Conservation (phyloP, 1,140 invertebrate species). For the Atta cephalotes region DNA sequence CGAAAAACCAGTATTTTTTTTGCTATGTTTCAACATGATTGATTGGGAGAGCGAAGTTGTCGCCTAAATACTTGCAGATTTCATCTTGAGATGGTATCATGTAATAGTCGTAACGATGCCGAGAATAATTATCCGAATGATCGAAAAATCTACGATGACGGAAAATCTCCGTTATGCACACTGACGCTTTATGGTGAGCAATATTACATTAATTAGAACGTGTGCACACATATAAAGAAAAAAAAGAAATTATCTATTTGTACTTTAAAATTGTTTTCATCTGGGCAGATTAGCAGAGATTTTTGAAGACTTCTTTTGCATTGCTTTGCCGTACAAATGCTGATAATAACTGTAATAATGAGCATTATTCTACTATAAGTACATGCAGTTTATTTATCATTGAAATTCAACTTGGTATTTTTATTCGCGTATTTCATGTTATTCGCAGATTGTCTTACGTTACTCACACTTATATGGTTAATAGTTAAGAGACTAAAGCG, state of each 20-base stretch:
- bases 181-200: conserved; percentile 17
- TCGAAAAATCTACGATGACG: background rate
- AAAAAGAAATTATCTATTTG: too few relatives aligned
- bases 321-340: background rate
- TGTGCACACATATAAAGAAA: too few relatives aligned
- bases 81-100: background rate
- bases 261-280: too few relatives aligned
- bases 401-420: background rate
- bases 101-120: background rate
- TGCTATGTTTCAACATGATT: background rate
- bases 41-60: background rate
- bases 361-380: conserved; percentile 6
- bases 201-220: background rate
- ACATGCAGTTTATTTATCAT: background rate
- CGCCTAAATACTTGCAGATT: background rate
- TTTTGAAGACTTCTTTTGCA: background rate
- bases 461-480: too few relatives aligned
- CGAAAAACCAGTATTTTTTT: background rate
- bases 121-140: background rate
- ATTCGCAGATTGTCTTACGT: too few relatives aligned
- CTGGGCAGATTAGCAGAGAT: background rate
- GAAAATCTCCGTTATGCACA: conserved; percentile 35
- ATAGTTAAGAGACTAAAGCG: background rate
- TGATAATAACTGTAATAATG: background rate
- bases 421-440: background rate